Percentiles rank a stretch among this genome's conserved stretches.
phyloP scores from a whole-genome alignment of 30 jellyfish, hydroid and myxozoan species.

The Turritopsis dohrnii region DNA sequence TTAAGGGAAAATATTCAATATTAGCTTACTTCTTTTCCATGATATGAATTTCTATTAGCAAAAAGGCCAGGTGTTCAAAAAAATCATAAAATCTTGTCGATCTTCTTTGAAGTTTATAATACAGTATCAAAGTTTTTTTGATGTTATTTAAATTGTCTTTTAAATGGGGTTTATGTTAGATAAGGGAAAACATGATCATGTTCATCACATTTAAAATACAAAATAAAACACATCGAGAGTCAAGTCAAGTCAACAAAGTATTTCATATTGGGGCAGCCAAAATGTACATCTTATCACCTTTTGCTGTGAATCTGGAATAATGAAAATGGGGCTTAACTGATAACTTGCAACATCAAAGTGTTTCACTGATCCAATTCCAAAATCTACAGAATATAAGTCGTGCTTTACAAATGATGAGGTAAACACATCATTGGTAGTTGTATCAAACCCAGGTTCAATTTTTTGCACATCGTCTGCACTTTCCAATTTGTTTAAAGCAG shows the following conservation, averaged over 20 bases:
- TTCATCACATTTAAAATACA: neutral
- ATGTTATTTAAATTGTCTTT: no score
- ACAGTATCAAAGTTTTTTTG: no score
- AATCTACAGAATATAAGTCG: neutral
- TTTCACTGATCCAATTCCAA: neutral
- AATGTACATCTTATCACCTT: neutral
- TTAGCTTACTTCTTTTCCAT: no score
- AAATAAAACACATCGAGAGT: neutral
- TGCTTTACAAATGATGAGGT: neutral
- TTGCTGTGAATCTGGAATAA: neutral
- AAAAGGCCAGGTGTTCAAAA: no score
- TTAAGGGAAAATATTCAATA: no score
- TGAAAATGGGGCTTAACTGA: neutral
- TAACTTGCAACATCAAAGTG: neutral
- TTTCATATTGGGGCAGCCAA: neutral
- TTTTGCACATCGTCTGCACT: neutral
- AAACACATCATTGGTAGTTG: neutral
- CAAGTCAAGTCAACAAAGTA: neutral
- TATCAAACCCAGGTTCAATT: neutral
- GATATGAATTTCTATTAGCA: no score
- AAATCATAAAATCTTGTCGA: no score
- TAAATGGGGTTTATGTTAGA: no score
- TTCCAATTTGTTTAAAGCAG: neutral
- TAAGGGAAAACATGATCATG: no score
- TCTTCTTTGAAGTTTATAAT: no score